Evolutionary conservation across 2,888 invertebrate genomes (phyloP).

Genomic region (Dinocampus coccinellae): DNA sequence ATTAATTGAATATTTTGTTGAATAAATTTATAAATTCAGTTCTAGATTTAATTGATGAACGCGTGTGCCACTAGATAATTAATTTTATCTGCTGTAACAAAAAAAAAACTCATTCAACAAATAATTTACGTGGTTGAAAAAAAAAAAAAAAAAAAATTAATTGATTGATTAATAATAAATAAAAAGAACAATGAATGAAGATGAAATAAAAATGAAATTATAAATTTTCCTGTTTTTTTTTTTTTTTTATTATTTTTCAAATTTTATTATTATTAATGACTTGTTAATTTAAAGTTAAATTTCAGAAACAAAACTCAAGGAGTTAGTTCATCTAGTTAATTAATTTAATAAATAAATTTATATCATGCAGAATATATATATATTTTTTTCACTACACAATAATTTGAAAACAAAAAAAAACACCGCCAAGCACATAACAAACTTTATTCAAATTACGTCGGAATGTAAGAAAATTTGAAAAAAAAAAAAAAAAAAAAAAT

Average conservation of each 20-base stretch:
- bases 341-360: not conserved
- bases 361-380: not conserved
- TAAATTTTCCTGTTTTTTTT: not conserved
- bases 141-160: too few species aligned
- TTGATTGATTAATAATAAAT: too few species aligned
- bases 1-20: not conserved
- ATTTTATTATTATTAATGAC: not conserved
- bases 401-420: not conserved
- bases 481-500: not conserved
- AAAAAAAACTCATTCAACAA: not conserved
- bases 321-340: not conserved
- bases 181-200: too few species aligned
- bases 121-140: conserved; percentile 12
- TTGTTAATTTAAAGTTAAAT: not conserved
- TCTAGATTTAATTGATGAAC: not conserved
- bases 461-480: conserved; percentile 39
- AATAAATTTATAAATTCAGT: not conserved
- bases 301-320: not conserved
- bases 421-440: conserved; percentile 26
- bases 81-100: not conserved
- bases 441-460: conserved; percentile 34
- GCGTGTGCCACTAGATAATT: not conserved
- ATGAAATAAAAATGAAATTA: not conserved
- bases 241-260: too few species aligned
- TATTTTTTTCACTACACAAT: conserved; percentile 1